These are phyloP conservation scores for Tachina lurida DNA, from an alignment of 2,888 invertebrate genomes.

Conservation along the genomic window DNA sequence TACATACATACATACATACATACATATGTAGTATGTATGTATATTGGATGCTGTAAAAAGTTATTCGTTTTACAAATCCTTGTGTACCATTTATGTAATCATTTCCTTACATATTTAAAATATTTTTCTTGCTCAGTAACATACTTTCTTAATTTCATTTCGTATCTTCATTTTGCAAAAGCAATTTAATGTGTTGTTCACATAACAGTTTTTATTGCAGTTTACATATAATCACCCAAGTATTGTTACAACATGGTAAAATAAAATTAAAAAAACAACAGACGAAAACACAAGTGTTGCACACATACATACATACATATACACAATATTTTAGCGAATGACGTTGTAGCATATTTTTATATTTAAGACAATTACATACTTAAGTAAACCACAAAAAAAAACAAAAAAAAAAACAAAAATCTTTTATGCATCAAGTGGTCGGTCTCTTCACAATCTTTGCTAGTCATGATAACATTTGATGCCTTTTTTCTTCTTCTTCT, in stretches of 20 bases:
- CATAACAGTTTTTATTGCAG: conserved; percentile 42
- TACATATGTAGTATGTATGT: background rate
- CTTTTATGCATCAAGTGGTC: conserved; percentile 53
- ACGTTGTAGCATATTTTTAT: conserved; percentile 27
- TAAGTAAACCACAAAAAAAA: conserved; percentile 12
- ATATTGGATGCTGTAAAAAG: background rate
- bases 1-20: background rate
- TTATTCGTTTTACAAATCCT: conserved; percentile 6
- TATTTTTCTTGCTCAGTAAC: conserved; percentile 33
- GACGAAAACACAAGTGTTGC: background rate
- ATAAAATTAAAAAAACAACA: conserved; percentile 5
- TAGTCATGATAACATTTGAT: conserved; percentile 38
- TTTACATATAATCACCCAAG: conserved; percentile 58
- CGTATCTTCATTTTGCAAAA: conserved; percentile 23
- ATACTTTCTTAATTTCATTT: conserved; percentile 28
- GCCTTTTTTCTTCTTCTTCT: background rate
- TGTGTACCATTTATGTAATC: conserved; percentile 28
- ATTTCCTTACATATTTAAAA: conserved; percentile 34
- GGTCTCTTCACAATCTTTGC: conserved; percentile 48
- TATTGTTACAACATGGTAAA: conserved; percentile 34
- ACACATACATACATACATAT: background rate
- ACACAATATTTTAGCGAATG: conserved; percentile 14
- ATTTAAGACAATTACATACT: conserved; percentile 51
- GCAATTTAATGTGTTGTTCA: conserved; percentile 49
- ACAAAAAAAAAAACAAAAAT: conserved; percentile 22